Evolutionary conservation across 1,140 invertebrate species (phyloP).

Genomic region (Drosophila elegans): DNA sequence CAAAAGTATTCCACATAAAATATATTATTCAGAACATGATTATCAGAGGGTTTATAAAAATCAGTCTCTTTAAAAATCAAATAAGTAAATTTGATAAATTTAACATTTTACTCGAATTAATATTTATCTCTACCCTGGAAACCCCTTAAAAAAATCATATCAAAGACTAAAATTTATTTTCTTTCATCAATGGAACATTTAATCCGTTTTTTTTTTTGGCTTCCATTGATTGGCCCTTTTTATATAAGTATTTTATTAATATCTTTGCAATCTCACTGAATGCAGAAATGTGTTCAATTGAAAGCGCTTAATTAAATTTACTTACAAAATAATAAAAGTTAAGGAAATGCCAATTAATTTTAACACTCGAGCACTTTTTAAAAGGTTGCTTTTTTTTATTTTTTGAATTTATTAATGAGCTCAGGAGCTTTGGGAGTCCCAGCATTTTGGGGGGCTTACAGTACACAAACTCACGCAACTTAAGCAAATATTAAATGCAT

Average conservation of each 20-base stretch:
- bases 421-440: slow-evolving; percentile 29
- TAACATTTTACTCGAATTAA: too few relatives aligned
- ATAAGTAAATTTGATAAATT: too few relatives aligned
- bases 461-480: slow-evolving; percentile 10
- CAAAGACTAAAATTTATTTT: neutral
- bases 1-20: too few relatives aligned
- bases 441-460: slow-evolving; percentile 10
- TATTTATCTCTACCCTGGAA: too few relatives aligned
- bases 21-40: too few relatives aligned
- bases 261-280: neutral
- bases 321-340: slow-evolving; percentile 18
- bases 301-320: slow-evolving; percentile 17
- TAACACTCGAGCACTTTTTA: slow-evolving; percentile 8
- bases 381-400: neutral
- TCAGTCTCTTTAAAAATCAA: too few relatives aligned
- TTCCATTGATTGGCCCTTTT: neutral
- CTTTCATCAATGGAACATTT: neutral
- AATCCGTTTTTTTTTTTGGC: neutral
- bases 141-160: neutral
- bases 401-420: slow-evolving; percentile 34
- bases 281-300: slow-evolving; percentile 1
- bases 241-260: slow-evolving; percentile 1
- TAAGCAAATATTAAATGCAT: slow-evolving; percentile 72
- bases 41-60: too few relatives aligned
- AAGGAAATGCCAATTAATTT: slow-evolving; percentile 13